phyloP scores from a whole-genome alignment of 2,113 vertebrate species.

The Rhinoderma darwinii region DNA sequence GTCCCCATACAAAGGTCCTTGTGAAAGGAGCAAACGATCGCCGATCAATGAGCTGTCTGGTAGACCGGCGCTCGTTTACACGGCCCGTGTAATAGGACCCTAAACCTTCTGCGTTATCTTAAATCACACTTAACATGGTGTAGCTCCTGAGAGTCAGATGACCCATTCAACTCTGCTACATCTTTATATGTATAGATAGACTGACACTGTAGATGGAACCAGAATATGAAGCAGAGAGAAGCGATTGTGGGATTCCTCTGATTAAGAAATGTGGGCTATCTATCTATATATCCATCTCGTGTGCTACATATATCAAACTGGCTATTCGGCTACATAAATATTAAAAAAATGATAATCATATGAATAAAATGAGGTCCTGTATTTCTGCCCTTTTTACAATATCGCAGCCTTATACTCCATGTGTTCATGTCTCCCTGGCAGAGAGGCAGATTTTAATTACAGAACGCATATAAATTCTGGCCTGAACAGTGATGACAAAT shows the following conservation, averaged over 20 bases:
- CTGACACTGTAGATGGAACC: no score
- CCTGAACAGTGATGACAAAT: conserved; percentile 31
- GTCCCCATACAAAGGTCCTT: no score
- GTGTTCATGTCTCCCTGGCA: conserved; percentile 20
- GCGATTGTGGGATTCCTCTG: no score
- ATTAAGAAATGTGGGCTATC: no score
- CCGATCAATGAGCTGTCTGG: no score
- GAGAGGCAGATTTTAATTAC: background rate
- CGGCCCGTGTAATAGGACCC: no score
- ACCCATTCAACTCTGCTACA: background rate
- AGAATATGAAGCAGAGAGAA: no score
- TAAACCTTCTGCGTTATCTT: background rate
- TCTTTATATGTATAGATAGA: background rate
- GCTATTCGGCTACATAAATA: background rate
- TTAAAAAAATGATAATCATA: background rate
- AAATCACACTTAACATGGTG: background rate
- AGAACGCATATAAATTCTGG: conserved; percentile 30
- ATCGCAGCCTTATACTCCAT: background rate
- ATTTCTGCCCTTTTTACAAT: background rate
- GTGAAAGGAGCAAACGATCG: no score
- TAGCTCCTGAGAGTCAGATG: no score
- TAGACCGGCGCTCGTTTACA: no score
- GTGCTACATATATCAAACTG: background rate
- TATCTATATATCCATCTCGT: background rate
- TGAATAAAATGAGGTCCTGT: background rate